Evolutionary conservation across 1,140 invertebrate species (phyloP).

Genomic region (Archegozetes longisetosus): DNA sequence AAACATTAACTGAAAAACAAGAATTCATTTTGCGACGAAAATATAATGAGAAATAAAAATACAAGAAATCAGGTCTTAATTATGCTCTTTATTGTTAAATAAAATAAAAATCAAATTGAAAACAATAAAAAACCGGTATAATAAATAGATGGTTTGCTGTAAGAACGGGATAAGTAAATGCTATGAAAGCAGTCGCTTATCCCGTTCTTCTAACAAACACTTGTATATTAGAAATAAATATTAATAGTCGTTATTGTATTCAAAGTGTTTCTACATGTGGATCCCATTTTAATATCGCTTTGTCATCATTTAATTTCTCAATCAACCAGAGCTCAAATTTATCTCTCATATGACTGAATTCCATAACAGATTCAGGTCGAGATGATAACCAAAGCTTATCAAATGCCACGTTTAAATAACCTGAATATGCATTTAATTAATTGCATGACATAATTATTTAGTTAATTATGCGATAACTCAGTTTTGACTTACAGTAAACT

Average conservation of each 20-base stretch:
- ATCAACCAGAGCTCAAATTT: constrained; percentile 61
- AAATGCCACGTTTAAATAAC: constrained; percentile 79
- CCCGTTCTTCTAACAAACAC: no score
- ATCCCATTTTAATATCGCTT: constrained; percentile 7
- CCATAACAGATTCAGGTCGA: constrained; percentile 83
- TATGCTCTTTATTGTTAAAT: no score
- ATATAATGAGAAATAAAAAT: no score
- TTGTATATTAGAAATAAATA: no score
- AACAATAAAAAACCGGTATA: no score
- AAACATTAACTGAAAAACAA: no score
- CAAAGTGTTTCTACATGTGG: constrained; percentile 7
- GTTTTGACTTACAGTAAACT: constrained; percentile 54
- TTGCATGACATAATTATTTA: neutral
- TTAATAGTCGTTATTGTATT: neutral
- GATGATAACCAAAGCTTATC: constrained; percentile 80
- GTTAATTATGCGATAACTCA: neutral
- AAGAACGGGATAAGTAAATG: no score
- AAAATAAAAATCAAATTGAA: no score
- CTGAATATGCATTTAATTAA: constrained; percentile 22
- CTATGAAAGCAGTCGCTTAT: no score
- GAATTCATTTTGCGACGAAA: no score
- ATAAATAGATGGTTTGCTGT: no score
- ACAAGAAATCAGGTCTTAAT: no score
- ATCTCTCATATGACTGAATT: constrained; percentile 68
- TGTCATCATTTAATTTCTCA: constrained; percentile 38